These are phyloP conservation scores for Platynereis dumerilii DNA, from an alignment of 2,888 invertebrate genomes.

Conservation along the genomic window DNA sequence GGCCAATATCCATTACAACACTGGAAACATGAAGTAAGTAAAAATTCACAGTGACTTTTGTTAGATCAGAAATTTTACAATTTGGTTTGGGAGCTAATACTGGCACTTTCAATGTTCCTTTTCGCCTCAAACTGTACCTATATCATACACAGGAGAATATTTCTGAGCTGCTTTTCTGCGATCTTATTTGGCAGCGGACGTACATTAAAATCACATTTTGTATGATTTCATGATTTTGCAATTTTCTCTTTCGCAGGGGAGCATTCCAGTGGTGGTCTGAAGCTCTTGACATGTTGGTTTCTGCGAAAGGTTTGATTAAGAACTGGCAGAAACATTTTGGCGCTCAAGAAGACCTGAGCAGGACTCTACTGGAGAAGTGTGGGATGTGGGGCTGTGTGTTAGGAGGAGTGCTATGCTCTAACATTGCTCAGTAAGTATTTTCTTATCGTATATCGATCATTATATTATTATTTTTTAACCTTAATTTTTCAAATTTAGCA, in stretches of 20 bases:
- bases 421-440: conserved; percentile 60
- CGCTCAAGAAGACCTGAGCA: conserved; percentile 43
- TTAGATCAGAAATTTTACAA: too few species aligned
- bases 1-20: conserved; percentile 59
- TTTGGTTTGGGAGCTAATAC: too few species aligned
- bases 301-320: conserved; percentile 49
- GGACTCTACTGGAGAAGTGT: conserved; percentile 51
- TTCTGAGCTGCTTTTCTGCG: too few species aligned
- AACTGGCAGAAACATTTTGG: conserved; percentile 47
- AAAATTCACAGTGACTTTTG: too few species aligned
- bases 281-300: conserved; percentile 55
- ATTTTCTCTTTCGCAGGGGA: conserved; percentile 40
- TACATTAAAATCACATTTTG: too few species aligned
- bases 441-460: not conserved
- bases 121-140: too few species aligned
- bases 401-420: conserved; percentile 57
- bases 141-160: too few species aligned
- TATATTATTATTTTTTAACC: conserved; percentile 4
- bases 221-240: too few species aligned
- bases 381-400: conserved; percentile 63
- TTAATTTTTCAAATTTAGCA: too few species aligned
- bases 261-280: conserved; percentile 61
- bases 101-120: too few species aligned
- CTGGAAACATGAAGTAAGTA: conserved; percentile 50
- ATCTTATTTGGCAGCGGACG: too few species aligned